Evolutionary conservation across 1,140 invertebrate species (phyloP), one percentile per base, ranked within the genome.

Genomic region (Diorhabda elongata): DNA sequence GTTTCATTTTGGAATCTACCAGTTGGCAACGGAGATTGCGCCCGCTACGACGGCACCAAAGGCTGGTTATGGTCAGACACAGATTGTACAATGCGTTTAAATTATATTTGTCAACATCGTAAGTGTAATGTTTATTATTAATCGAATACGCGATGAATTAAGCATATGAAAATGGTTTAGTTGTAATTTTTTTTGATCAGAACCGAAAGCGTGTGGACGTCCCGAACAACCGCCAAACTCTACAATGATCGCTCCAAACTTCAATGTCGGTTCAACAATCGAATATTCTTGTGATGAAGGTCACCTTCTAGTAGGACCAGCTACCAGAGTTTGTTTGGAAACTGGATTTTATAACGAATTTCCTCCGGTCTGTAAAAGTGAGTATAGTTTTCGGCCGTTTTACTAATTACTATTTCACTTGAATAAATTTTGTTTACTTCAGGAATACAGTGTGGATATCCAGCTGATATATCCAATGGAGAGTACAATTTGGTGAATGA

Each of bases 31-130:
- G 92, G 94, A 64, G 91, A 94, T 73, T 97, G 95, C 77, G 93
- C 94, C 3, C 81, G 94, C 56, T 97, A 95, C 79, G 95, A 97
- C 79, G 95, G 95, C 68, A 92, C 92, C 74, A 94, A 94, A 80
- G 94, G 95, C 7, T 97, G 94, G 94, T 86, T 97, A 0, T 97
- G 95, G 95, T 94, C 92, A 2, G 94, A 96, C 76, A 96, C 94
- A 8, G 91, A 95, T 79, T 97, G 95, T 81, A 89, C 90, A 67
- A 87, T 90, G 4, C 87, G 88, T 70, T 83, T 96, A 42, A 96
- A 97, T 83, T 97, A 92, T 81, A 96, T 97, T 70, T 97, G 95
- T 78, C 95, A 97, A 83, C 94, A 97, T 82, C 92, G 93, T 95
- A 84, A 91, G 92, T 90, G 52, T 67, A 5, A 9, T 41, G 41